Evolutionary conservation across 2,797 vertebrate genomes (phyloP).

Genomic region (Austrolebias charrua): DNA sequence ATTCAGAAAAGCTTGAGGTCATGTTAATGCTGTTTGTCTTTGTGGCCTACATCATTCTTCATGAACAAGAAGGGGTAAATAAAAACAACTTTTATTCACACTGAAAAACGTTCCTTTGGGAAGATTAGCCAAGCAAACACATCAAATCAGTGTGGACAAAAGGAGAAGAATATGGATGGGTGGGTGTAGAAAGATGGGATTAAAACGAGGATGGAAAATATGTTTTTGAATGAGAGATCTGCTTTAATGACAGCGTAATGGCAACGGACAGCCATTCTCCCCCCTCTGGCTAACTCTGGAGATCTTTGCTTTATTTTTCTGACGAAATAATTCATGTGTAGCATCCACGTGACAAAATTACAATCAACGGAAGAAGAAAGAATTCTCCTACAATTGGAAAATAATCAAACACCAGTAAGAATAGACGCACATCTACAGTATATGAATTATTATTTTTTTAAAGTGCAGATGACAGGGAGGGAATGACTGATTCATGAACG

Average conservation of each 20-base stretch:
- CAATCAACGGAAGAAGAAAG: constrained; percentile 49
- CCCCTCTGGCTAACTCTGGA: constrained; percentile 31
- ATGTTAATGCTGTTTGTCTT: constrained; percentile 45
- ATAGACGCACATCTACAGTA: constrained; percentile 1
- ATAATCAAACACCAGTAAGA: neutral
- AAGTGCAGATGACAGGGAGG: neutral
- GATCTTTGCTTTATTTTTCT: constrained; percentile 34
- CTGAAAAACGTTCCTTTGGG: constrained; percentile 57
- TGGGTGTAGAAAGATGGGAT: constrained; percentile 54
- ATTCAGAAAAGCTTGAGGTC: constrained; percentile 39
- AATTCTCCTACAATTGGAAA: constrained; percentile 9
- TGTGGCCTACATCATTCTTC: constrained; percentile 33
- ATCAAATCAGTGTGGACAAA: constrained; percentile 61
- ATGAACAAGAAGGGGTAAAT: constrained; percentile 20
- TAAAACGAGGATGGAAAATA: constrained; percentile 37
- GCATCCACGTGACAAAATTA: constrained; percentile 50
- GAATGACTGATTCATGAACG: neutral
- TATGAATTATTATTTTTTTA: neutral
- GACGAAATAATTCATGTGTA: constrained; percentile 53
- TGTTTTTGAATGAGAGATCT: constrained; percentile 52
- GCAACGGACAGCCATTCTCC: constrained; percentile 42
- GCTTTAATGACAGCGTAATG: constrained; percentile 56
- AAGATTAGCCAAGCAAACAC: constrained; percentile 57
- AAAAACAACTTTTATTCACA: constrained; percentile 38
- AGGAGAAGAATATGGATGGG: constrained; percentile 34